phyloP scores from a whole-genome alignment of 2,888 invertebrate species.

The Blastobasis lacticolella region DNA sequence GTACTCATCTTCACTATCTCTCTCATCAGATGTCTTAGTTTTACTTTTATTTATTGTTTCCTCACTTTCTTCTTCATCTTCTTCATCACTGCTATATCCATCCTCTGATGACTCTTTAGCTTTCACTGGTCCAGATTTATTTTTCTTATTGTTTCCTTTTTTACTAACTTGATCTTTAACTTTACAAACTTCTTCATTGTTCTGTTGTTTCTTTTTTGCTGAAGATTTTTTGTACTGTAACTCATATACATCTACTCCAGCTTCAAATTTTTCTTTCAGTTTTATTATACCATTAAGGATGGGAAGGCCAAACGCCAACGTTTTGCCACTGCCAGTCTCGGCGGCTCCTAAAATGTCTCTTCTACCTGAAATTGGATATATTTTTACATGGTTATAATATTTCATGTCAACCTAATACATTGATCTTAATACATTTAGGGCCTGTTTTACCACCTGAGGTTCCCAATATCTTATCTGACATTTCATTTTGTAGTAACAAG shows the following conservation, averaged over 20 bases:
- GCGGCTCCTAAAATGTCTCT: constrained; percentile 98
- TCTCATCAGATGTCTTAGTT: constrained; percentile 13
- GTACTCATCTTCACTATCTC: constrained; percentile 32
- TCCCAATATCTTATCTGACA: too few species aligned
- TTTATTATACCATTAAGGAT: constrained; percentile 89
- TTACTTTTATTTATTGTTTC: constrained; percentile 5
- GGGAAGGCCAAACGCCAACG: constrained; percentile 97
- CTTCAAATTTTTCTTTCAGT: constrained; percentile 66
- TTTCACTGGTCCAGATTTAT: constrained; percentile 4
- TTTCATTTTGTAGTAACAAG: too few species aligned
- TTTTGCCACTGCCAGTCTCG: constrained; percentile 99
- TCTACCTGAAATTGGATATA: constrained; percentile 55
- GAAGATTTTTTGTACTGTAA: constrained; percentile 52
- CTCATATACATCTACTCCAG: constrained; percentile 51
- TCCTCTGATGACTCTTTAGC: constrained; percentile 53
- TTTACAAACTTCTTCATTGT: constrained; percentile 14
- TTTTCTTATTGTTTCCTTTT: not conserved
- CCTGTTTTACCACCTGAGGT: too few species aligned
- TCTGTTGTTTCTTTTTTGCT: constrained; percentile 31
- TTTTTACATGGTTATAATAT: not conserved
- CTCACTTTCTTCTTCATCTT: constrained; percentile 3
- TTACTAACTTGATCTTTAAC: constrained; percentile 13
- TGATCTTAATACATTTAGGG: too few species aligned
- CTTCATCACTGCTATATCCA: constrained; percentile 46
- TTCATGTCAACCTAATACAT: not conserved